Evolutionary conservation across 2,797 vertebrate genomes (phyloP).

Genomic region (Bryconaethiops microstoma): DNA sequence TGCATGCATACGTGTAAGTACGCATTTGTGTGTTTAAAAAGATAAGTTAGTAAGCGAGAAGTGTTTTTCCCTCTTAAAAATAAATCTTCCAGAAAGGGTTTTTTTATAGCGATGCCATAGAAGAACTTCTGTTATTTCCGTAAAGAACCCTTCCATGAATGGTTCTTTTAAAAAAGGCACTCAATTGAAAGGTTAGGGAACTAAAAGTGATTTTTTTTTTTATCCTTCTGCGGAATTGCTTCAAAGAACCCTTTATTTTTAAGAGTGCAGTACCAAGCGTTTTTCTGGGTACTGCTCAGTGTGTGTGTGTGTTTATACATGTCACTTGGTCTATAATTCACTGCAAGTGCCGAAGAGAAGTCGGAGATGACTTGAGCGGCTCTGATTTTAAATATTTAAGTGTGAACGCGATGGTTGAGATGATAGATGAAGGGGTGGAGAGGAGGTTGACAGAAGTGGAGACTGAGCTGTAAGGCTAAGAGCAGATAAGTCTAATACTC

Average conservation of each 20-base stretch:
- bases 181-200: background rate
- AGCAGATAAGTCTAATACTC: constrained; percentile 49
- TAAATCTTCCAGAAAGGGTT: background rate
- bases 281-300: background rate
- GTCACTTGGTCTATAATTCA: constrained; percentile 1
- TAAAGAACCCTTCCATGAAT: background rate
- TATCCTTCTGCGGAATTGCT: background rate
- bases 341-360: constrained; percentile 24
- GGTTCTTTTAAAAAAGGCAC: background rate
- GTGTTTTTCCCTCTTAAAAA: background rate
- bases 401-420: constrained; percentile 7
- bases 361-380: constrained; percentile 1
- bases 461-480: constrained; percentile 34
- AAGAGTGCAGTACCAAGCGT: background rate
- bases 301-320: constrained; percentile 2
- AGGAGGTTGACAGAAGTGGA: constrained; percentile 27
- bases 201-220: background rate
- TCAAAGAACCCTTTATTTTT: background rate
- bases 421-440: constrained; percentile 19
- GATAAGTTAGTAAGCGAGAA: background rate
- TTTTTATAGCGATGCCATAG: background rate
- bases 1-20: constrained; percentile 20
- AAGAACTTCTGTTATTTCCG: background rate
- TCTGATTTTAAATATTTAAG: constrained; percentile 43
- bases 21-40: background rate